phyloP scores from a whole-genome alignment of 2,113 vertebrate genomes.

The Budorcas taxicolor region DNA sequence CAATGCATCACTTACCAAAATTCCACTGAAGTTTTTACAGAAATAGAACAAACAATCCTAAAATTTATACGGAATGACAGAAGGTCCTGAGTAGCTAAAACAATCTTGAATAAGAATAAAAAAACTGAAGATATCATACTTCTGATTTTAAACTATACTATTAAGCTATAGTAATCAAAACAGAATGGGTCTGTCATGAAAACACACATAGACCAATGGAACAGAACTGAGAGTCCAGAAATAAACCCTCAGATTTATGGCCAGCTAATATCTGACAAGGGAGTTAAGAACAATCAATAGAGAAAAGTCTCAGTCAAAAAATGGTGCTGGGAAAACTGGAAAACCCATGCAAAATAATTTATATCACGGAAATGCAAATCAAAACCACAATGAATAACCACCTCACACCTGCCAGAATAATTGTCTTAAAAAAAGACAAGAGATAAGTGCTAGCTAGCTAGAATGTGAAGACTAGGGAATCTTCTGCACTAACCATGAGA shows the following conservation, averaged over 20 bases:
- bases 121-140: neutral
- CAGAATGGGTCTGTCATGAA: neutral
- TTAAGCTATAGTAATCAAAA: neutral
- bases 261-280: neutral
- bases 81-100: neutral
- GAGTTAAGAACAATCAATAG: neutral
- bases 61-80: neutral
- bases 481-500: neutral
- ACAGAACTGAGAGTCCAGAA: neutral
- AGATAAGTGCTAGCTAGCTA: neutral
- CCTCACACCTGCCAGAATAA: neutral
- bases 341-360: neutral
- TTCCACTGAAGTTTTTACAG: neutral
- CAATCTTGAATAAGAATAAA: neutral
- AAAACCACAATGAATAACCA: neutral
- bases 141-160: neutral
- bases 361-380: neutral
- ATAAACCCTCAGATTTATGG: neutral
- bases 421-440: neutral
- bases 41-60: neutral
- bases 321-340: neutral
- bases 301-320: neutral
- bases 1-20: neutral
- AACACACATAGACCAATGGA: neutral
- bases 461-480: neutral